Evolutionary conservation across 2,797 vertebrate genomes (phyloP).

Genomic region (Pantherophis alleghaniensis): DNA sequence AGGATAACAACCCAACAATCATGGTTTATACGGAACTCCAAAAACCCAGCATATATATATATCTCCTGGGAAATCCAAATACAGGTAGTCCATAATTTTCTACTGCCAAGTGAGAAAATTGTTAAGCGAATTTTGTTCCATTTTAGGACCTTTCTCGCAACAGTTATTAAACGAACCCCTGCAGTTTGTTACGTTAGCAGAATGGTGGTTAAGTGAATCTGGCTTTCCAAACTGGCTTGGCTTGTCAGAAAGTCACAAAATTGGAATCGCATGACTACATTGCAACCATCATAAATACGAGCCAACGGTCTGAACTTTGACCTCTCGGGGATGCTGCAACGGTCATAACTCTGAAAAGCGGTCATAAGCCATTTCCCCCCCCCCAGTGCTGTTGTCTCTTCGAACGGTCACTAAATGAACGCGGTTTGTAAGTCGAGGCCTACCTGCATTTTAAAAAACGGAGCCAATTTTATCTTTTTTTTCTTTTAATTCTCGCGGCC

Average conservation of each 20-base stretch:
- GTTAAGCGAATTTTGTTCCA: neutral
- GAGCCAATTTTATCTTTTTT: neutral
- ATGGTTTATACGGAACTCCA: neutral
- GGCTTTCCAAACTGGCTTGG: neutral
- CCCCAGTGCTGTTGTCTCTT: neutral
- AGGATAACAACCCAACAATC: neutral
- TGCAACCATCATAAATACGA: neutral
- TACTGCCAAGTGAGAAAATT: neutral
- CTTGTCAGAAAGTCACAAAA: neutral
- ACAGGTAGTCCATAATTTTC: neutral
- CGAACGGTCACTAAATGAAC: neutral
- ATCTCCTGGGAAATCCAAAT: neutral
- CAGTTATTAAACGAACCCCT: neutral
- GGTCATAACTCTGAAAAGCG: neutral
- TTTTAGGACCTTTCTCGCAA: neutral
- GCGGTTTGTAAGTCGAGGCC: neutral
- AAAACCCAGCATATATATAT: neutral
- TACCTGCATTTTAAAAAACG: neutral
- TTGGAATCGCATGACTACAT: neutral
- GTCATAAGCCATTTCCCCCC: neutral
- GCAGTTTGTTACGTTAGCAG: neutral
- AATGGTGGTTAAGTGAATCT: neutral
- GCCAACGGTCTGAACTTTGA: neutral
- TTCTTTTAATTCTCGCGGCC: no score
- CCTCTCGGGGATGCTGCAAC: no score